Percentiles rank a stretch among this genome's conserved stretches.
Evolutionary conservation across 1,140 invertebrate genomes (phyloP).

Genomic region (Plectus sambesii): DNA sequence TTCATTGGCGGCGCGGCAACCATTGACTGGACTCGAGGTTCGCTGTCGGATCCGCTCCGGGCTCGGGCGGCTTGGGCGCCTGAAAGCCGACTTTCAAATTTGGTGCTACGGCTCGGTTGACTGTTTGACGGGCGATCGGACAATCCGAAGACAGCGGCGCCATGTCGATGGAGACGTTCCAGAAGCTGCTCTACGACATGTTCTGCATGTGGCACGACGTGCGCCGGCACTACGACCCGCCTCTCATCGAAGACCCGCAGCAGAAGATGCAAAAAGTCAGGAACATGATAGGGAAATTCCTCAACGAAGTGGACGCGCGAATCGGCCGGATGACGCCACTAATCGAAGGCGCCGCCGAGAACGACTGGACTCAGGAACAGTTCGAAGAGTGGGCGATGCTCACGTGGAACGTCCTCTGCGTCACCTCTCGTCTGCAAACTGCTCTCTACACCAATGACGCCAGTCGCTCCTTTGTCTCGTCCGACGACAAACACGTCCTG

Average conservation of each 20-base stretch:
- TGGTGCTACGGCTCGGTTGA: too few relatives aligned
- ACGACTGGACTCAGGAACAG: slow-evolving; percentile 26
- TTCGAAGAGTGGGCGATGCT: slow-evolving; percentile 46
- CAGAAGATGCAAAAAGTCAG: slow-evolving; percentile 42
- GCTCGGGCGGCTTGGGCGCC: too few relatives aligned
- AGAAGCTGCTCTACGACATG: slow-evolving; percentile 41
- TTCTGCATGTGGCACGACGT: slow-evolving; percentile 46
- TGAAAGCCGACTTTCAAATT: too few relatives aligned
- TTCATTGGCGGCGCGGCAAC: too few relatives aligned
- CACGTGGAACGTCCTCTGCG: slow-evolving; percentile 44
- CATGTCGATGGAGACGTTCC: slow-evolving; percentile 41
- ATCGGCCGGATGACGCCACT: slow-evolving; percentile 18
- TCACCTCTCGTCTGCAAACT: slow-evolving; percentile 36
- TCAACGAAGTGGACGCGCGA: slow-evolving; percentile 37
- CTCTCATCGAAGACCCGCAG: slow-evolving; percentile 39
- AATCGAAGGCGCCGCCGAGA: slow-evolving; percentile 15
- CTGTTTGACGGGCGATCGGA: too few relatives aligned
- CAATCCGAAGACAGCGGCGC: too few relatives aligned
- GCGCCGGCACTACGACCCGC: slow-evolving; percentile 43
- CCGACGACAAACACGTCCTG: slow-evolving; percentile 40
- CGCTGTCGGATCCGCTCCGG: too few relatives aligned
- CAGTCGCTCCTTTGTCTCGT: slow-evolving; percentile 8
- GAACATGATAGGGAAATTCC: slow-evolving; percentile 39
- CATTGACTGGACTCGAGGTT: too few relatives aligned
- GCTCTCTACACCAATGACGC: slow-evolving; percentile 12